A percentile compares a stretch with the other conserved stretches of the same genome.
Conservation (phyloP, 2,113 vertebrate species). For the Vombatus ursinus region DNA sequence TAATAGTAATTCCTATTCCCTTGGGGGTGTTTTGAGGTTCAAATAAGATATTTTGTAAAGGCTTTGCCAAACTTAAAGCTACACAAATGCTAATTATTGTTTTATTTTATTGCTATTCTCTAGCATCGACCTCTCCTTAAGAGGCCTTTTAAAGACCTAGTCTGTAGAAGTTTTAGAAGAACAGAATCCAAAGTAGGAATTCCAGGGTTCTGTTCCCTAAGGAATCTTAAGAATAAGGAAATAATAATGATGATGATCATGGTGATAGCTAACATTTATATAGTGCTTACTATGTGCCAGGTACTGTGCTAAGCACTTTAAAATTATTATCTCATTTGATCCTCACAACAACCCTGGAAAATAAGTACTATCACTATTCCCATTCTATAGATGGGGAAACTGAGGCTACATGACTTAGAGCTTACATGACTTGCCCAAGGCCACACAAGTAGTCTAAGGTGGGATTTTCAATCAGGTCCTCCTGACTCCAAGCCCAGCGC, state of each 20-base stretch:
- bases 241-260: too few relatives aligned
- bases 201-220: not conserved
- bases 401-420: too few relatives aligned
- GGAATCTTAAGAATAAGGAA: not conserved
- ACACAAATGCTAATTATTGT: too few relatives aligned
- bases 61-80: too few relatives aligned
- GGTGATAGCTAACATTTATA: not conserved
- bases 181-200: not conserved
- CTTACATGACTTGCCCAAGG: too few relatives aligned
- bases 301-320: not conserved
- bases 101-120: not conserved
- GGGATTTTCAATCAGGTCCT: not conserved
- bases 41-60: too few relatives aligned
- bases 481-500: not conserved
- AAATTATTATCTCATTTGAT: too few relatives aligned
- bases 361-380: too few relatives aligned
- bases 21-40: too few relatives aligned
- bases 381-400: too few relatives aligned
- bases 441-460: not conserved
- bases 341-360: too few relatives aligned
- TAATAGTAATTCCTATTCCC: too few relatives aligned
- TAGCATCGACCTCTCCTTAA: not conserved
- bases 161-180: not conserved
- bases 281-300: not conserved
- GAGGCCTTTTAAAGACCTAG: not conserved